These are phyloP conservation scores for Caenorhabditis sinica DNA, from an alignment of 2,888 invertebrate genomes.

Conservation along the genomic window DNA sequence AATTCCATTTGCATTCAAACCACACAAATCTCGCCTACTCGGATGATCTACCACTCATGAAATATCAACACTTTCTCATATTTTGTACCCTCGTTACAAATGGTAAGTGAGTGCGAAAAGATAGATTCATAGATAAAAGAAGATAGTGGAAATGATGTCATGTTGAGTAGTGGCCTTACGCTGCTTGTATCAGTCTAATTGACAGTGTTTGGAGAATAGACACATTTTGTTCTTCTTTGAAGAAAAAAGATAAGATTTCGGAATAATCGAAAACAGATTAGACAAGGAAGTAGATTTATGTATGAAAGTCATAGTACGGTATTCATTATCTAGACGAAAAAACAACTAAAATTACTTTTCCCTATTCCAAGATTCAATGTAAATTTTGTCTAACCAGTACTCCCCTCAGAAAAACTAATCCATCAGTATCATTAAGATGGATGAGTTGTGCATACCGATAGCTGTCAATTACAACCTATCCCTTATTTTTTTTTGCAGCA, in stretches of 20 bases:
- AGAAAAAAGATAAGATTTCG: neutral
- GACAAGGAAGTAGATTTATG: neutral
- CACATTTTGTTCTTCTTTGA: conserved; percentile 7
- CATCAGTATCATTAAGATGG: conserved; percentile 62
- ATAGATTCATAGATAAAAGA: neutral
- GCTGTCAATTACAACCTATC: conserved; percentile 41
- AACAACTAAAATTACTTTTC: too few relatives aligned
- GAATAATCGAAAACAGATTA: neutral
- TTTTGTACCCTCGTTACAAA: conserved; percentile 54
- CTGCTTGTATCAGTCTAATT: neutral
- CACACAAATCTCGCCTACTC: conserved; percentile 14
- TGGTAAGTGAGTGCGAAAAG: conserved; percentile 45
- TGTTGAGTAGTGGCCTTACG: neutral
- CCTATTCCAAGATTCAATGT: too few relatives aligned
- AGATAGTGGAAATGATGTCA: conserved; percentile 31
- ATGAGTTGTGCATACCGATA: conserved; percentile 45
- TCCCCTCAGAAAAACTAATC: conserved; percentile 8
- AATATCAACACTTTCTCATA: conserved; percentile 51
- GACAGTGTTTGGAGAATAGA: conserved; percentile 3
- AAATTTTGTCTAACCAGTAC: neutral
- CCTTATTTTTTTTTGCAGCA: conserved; percentile 39
- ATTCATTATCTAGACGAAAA: too few relatives aligned
- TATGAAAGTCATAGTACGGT: neutral
- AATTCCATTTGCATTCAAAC: conserved; percentile 19
- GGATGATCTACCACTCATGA: conserved; percentile 60